These are phyloP conservation scores for Cryptocephalus primarius DNA, from an alignment of 2,888 invertebrate species.

Conservation along the genomic window DNA sequence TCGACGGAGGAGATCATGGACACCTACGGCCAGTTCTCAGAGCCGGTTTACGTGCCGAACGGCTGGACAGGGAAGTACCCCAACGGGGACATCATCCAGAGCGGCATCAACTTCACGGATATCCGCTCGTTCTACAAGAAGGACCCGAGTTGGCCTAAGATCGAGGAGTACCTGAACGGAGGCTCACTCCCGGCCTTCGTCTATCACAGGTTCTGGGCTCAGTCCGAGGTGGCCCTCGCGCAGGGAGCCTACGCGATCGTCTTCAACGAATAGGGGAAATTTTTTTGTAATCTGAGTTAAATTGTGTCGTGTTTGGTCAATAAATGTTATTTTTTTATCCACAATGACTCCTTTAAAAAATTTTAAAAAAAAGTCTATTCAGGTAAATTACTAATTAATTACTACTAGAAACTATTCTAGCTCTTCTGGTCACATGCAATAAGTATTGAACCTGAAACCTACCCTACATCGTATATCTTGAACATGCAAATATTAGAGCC, in stretches of 20 bases:
- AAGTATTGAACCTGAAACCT: too few species aligned
- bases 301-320: too few species aligned
- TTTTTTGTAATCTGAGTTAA: not conserved
- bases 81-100: slow-evolving; percentile 17
- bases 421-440: too few species aligned
- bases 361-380: too few species aligned
- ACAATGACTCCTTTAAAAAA: too few species aligned
- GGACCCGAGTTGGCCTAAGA: slow-evolving; percentile 16
- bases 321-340: too few species aligned
- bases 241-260: slow-evolving; percentile 17
- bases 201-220: slow-evolving; percentile 21
- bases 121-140: slow-evolving; percentile 18
- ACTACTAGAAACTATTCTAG: too few species aligned
- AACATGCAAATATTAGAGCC: too few species aligned
- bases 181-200: slow-evolving; percentile 14
- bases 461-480: too few species aligned
- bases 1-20: slow-evolving; percentile 14
- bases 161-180: slow-evolving; percentile 16
- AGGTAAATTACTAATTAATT: too few species aligned
- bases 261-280: slow-evolving; percentile 14
- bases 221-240: slow-evolving; percentile 18
- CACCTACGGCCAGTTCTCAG: slow-evolving; percentile 15
- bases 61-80: slow-evolving; percentile 19
- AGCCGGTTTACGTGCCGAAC: slow-evolving; percentile 16
- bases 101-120: slow-evolving; percentile 15